Base-by-base conservation (phyloP, 2,113 vertebrate species). In the Conger conger region DNA sequence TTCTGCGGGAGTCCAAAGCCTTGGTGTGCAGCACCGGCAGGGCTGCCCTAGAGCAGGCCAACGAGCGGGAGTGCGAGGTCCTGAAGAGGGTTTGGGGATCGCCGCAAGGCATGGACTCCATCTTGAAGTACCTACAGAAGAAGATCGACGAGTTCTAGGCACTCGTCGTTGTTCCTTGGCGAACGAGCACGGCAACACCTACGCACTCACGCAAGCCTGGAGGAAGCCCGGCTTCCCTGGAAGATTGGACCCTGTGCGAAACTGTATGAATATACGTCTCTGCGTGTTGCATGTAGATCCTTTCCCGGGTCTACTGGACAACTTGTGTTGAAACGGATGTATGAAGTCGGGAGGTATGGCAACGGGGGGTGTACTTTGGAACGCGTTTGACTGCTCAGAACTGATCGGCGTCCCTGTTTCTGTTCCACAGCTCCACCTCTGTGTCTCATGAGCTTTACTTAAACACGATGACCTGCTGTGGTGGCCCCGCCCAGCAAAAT, bases 11-110 rank as follows among this genome's bases (percentile, higher is more conserved):
- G 90, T 99, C 98, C 86, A 99, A 99, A 94, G 96, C 96, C 79
- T 93, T 99, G 81, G 95, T 99, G 88, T 96, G 97, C 86, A 97
- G 95, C 88, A 93, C 94, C 87, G 97, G 97, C 95, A 96, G 96
- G 86, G 82, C 93, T 81, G 96, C 97, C 82, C 92, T 99, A 89
- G 98, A 99, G 85, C 97, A 98, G 91, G 96, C 97, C 63, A 99
- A 99, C 2, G 98, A 99, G 92, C 96, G 96, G 0, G 98, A 99
- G 88, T 99, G 98, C 82, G 97, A 99, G 90, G 96, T 96, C 16
- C 91, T 99, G 87, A 98, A 97, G 95, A 97, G 97, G 86, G 96
- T 99, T 82, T 99, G 98, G 98, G 97, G 97, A 68, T 99, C 98
- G 0, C 94, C 96, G 0, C 97, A 99, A 92, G 98, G 98, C 63